A percentile compares a stretch with the other conserved stretches of the same genome.
phyloP scores from a whole-genome alignment of 2,113 vertebrate genomes.

The Ictalurus punctatus region DNA sequence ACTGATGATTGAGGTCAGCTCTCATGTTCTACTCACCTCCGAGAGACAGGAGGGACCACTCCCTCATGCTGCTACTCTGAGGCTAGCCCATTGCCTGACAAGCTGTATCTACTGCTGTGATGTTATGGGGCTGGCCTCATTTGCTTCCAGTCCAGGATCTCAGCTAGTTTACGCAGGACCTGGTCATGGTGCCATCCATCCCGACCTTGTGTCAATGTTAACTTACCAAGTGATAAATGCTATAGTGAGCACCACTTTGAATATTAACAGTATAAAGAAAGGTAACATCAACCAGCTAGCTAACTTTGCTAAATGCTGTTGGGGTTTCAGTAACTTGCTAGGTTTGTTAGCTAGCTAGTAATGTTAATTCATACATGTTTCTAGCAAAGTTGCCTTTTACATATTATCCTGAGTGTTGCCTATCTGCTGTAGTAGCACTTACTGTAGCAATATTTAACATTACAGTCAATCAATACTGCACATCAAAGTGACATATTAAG shows the following conservation, averaged over 20 bases:
- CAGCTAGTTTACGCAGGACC: too few species aligned
- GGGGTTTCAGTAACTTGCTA: neutral
- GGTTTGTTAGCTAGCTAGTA: neutral
- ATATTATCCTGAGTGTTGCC: neutral
- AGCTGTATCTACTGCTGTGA: too few species aligned
- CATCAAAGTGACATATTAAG: neutral
- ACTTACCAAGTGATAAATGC: neutral
- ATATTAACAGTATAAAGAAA: neutral
- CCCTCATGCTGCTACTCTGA: neutral
- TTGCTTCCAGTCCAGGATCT: too few species aligned
- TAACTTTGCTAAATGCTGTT: neutral
- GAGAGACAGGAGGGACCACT: neutral
- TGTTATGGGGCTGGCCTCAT: too few species aligned
- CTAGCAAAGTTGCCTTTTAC: neutral
- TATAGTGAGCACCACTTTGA: neutral
- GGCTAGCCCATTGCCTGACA: neutral
- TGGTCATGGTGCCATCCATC: too few species aligned
- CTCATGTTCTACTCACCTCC: neutral
- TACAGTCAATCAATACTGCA: neutral
- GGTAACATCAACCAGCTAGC: neutral
- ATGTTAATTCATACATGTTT: neutral
- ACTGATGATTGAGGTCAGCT: neutral
- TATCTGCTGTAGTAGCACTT: neutral
- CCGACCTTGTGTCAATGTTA: too few species aligned
- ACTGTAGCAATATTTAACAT: neutral